phyloP scores from a whole-genome alignment of 1,140 invertebrate species.

The Arctopsyche grandis region DNA sequence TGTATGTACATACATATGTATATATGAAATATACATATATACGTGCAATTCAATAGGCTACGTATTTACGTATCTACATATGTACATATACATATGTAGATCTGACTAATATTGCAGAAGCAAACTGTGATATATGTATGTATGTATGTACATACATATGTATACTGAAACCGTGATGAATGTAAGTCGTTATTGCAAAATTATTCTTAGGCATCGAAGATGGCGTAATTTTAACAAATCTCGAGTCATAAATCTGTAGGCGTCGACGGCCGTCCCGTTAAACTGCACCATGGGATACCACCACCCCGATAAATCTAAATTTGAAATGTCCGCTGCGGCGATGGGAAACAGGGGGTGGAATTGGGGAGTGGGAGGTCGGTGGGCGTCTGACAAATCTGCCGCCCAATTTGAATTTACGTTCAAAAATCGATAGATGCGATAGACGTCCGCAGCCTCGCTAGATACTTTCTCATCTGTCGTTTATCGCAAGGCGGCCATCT shows the following conservation, averaged over 20 bases:
- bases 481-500: slow-evolving; percentile 68
- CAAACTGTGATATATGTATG: not conserved
- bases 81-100: too few species aligned
- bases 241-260: slow-evolving; percentile 5
- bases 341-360: not conserved
- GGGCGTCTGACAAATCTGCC: slow-evolving; percentile 42
- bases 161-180: not conserved
- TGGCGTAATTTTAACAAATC: slow-evolving; percentile 31
- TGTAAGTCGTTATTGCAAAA: slow-evolving; percentile 2
- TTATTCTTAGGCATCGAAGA: slow-evolving; percentile 12
- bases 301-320: slow-evolving; percentile 50
- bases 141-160: slow-evolving; percentile 12
- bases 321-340: slow-evolving; percentile 47
- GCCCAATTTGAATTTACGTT: slow-evolving; percentile 51
- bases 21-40: too few species aligned
- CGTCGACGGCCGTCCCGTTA: slow-evolving; percentile 19
- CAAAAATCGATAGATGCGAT: slow-evolving; percentile 49
- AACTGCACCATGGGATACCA: slow-evolving; percentile 38
- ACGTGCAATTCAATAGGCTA: not conserved
- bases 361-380: slow-evolving; percentile 19
- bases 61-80: too few species aligned
- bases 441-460: not conserved
- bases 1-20: too few species aligned
- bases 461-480: slow-evolving; percentile 60
- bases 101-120: too few species aligned